Conservation (phyloP, 1,140 invertebrate species). For the Melipona quadrifasciata region DNA sequence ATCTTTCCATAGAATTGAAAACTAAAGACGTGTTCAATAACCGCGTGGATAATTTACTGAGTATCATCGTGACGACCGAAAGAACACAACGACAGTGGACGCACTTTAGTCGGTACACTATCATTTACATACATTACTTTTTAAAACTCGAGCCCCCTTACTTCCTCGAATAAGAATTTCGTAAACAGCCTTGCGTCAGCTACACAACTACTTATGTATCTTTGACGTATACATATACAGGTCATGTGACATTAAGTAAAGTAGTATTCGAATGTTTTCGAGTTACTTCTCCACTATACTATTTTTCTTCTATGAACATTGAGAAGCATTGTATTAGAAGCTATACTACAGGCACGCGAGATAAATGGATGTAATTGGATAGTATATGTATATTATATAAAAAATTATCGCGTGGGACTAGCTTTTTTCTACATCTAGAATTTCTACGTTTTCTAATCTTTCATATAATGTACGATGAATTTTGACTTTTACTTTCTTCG, state of each 20-base stretch:
- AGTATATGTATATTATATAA: neutral
- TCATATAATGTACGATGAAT: neutral
- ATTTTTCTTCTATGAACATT: neutral
- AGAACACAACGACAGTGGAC: constrained; percentile 52
- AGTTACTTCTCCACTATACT: neutral
- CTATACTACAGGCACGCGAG: neutral
- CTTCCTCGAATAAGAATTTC: constrained; percentile 49
- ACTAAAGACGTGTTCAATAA: constrained; percentile 37
- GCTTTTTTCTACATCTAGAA: neutral
- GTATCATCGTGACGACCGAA: constrained; percentile 68
- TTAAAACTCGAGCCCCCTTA: constrained; percentile 1
- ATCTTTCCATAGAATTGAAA: constrained; percentile 3
- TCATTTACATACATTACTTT: constrained; percentile 71
- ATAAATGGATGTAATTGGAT: neutral
- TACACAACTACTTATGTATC: neutral
- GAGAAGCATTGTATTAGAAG: neutral
- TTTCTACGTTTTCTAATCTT: neutral
- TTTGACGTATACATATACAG: too few species aligned
- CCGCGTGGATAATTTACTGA: constrained; percentile 68
- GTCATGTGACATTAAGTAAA: neutral
- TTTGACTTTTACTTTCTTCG: neutral
- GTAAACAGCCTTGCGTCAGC: constrained; percentile 19
- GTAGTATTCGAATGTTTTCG: neutral
- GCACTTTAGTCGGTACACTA: constrained; percentile 48
- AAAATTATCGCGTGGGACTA: neutral